phyloP scores from a whole-genome alignment of 2,113 vertebrate species.

The Haemorhous mexicanus region DNA sequence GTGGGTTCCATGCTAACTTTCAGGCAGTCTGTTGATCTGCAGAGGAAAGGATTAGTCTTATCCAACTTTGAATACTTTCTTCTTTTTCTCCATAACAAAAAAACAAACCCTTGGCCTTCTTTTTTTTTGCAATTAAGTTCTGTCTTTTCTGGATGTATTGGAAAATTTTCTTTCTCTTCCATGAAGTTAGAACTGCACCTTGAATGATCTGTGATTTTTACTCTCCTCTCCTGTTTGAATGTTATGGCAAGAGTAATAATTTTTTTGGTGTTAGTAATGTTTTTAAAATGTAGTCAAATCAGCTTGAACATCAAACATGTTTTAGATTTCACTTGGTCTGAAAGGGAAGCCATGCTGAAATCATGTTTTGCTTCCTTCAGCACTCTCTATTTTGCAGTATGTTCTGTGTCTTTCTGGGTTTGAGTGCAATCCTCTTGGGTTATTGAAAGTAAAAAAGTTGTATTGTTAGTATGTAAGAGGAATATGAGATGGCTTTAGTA shows the following conservation, averaged over 20 bases:
- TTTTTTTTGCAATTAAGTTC: background rate
- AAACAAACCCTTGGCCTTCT: background rate
- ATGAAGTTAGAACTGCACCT: background rate
- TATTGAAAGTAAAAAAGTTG: background rate
- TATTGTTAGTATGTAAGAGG: background rate
- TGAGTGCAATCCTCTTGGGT: background rate
- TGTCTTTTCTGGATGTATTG: background rate
- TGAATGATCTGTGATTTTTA: background rate
- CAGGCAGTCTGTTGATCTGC: background rate
- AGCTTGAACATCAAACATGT: background rate
- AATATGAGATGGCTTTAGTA: conserved; percentile 26
- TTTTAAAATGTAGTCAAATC: background rate
- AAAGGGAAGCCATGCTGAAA: background rate
- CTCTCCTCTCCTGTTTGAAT: background rate
- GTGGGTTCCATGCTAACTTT: background rate
- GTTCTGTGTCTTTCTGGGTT: background rate
- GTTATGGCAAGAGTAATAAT: background rate
- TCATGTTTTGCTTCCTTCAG: background rate
- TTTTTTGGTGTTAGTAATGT: background rate
- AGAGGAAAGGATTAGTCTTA: background rate
- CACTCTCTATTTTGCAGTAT: background rate
- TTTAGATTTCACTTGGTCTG: background rate
- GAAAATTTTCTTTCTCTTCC: background rate
- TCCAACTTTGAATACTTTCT: background rate
- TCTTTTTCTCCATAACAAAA: background rate